Conservation (phyloP, 2,888 invertebrate species). For the Drosophila percnosoma region DNA sequence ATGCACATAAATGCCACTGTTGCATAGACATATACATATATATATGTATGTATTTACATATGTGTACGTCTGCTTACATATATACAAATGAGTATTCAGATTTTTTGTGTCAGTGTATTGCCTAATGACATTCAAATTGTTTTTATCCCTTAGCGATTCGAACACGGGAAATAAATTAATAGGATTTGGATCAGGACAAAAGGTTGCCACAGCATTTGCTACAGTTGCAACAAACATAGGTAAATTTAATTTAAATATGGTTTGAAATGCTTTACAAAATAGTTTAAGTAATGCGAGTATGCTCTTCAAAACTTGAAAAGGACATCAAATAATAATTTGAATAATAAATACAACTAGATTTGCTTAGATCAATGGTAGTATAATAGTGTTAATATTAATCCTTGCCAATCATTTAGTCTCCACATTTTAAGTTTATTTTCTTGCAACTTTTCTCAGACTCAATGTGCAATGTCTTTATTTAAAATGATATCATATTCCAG, state of each 20-base stretch:
- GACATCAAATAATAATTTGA: background rate
- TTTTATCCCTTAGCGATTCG: slow-evolving; percentile 38
- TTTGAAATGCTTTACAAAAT: background rate
- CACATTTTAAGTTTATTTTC: background rate
- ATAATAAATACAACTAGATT: background rate
- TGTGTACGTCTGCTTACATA: background rate
- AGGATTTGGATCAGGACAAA: slow-evolving; percentile 23
- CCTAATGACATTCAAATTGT: slow-evolving; percentile 69
- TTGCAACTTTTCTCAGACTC: background rate
- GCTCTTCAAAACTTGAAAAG: background rate
- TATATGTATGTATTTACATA: background rate
- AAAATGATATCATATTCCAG: background rate
- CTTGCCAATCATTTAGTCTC: background rate
- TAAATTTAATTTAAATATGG: background rate
- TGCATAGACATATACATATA: slow-evolving; percentile 13
- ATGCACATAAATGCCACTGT: slow-evolving; percentile 8
- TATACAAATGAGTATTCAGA: background rate
- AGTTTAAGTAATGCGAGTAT: background rate
- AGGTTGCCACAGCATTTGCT: background rate
- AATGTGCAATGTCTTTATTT: slow-evolving; percentile 2
- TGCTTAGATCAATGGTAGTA: background rate
- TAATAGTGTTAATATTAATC: background rate
- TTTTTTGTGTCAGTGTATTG: background rate
- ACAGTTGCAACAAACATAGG: background rate
- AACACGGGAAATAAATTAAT: slow-evolving; percentile 47